phyloP scores from a whole-genome alignment of 2,888 invertebrate genomes.

The Coelinius sp. region DNA sequence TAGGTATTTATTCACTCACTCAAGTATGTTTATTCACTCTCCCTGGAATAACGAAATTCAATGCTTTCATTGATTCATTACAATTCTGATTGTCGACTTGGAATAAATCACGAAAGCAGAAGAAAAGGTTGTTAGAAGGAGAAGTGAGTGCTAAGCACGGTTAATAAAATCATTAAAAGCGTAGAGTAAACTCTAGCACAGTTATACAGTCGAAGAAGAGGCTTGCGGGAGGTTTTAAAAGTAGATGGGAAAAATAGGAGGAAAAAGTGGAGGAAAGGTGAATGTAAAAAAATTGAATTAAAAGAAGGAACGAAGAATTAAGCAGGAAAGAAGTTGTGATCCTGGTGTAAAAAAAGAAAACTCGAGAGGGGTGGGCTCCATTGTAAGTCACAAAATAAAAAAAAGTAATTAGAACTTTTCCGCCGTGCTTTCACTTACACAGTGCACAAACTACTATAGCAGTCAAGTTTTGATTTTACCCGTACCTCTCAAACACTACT shows the following conservation, averaged over 20 bases:
- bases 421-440: conserved; percentile 39
- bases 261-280: conserved; percentile 32
- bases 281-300: conserved; percentile 32
- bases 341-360: conserved; percentile 39
- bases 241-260: conserved; percentile 12
- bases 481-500: not conserved
- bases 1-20: not conserved
- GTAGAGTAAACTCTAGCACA: conserved; percentile 26
- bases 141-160: conserved; percentile 28
- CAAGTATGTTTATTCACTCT: too few species aligned
- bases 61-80: not conserved
- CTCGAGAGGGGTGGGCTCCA: conserved; percentile 32
- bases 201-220: conserved; percentile 7
- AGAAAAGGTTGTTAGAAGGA: not conserved
- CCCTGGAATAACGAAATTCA: not conserved
- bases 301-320: conserved; percentile 35
- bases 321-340: conserved; percentile 42
- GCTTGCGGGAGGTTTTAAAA: not conserved
- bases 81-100: not conserved
- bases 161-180: conserved; percentile 41
- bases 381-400: conserved; percentile 49
- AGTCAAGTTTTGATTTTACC: conserved; percentile 21
- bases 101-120: not conserved
- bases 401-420: conserved; percentile 51
- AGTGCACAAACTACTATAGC: conserved; percentile 22